Conservation (phyloP, 2,888 invertebrate genomes). For the Oscheius sp. region DNA sequence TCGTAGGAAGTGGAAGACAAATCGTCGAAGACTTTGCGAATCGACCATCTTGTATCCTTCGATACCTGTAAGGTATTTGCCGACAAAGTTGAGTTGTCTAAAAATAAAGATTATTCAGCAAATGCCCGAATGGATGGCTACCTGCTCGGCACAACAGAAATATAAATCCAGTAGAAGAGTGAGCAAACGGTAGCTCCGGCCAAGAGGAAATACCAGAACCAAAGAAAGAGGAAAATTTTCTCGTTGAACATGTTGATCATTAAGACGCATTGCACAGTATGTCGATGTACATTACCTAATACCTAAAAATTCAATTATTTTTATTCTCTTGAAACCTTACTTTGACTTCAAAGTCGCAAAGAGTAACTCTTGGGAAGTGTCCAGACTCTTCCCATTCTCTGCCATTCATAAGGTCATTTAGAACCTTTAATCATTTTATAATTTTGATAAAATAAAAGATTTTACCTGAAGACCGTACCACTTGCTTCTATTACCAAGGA, state of each 20-base stretch:
- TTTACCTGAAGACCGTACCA: conserved; percentile 69
- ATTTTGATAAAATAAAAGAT: too few relatives aligned
- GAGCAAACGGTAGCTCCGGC: conserved; percentile 69
- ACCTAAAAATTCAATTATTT: conserved; percentile 46
- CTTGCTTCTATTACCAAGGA: conserved; percentile 67
- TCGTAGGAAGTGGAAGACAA: conserved; percentile 69
- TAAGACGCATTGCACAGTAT: conserved; percentile 69
- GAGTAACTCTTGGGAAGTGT: conserved; percentile 68
- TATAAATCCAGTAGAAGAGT: conserved; percentile 70
- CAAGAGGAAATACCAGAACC: conserved; percentile 69
- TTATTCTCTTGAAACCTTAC: conserved; percentile 35
- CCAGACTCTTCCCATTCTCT: conserved; percentile 70
- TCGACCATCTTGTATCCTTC: conserved; percentile 71
- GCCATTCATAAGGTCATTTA: conserved; percentile 70
- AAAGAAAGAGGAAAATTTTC: conserved; percentile 70
- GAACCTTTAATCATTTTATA: conserved; percentile 46
- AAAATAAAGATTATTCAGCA: conserved; percentile 30
- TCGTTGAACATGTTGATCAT: conserved; percentile 71
- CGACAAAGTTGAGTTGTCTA: conserved; percentile 70
- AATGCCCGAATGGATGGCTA: conserved; percentile 24
- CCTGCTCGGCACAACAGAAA: conserved; percentile 69
- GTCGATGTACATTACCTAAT: conserved; percentile 69
- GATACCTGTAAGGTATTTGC: conserved; percentile 70
- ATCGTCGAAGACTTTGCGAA: conserved; percentile 68
- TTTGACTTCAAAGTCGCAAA: conserved; percentile 71